Evolutionary conservation across 2,113 vertebrate species (phyloP).

Genomic region (Gavia stellata): DNA sequence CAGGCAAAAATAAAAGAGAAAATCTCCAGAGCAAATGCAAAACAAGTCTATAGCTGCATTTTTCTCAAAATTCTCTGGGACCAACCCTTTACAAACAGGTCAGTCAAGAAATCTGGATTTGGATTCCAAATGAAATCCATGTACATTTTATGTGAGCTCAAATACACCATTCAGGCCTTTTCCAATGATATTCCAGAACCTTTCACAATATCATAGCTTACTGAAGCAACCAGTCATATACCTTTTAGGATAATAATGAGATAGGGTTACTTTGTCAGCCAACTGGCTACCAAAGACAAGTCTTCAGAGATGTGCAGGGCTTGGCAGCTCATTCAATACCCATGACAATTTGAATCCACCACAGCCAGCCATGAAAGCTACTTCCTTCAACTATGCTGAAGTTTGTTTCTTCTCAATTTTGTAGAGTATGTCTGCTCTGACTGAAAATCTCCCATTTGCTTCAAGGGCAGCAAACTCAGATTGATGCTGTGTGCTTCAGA

Average conservation of each 20-base stretch:
- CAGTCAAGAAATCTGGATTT: not conserved
- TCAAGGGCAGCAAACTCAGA: not conserved
- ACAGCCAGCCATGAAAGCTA: not conserved
- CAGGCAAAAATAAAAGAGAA: not conserved
- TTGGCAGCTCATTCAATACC: not conserved
- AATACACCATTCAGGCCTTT: not conserved
- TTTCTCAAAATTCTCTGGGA: not conserved
- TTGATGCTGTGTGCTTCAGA: not conserved
- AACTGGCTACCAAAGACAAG: not conserved
- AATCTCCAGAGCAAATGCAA: not conserved
- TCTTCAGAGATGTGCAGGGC: not conserved
- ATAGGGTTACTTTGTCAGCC: not conserved
- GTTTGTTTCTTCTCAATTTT: not conserved
- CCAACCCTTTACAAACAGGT: not conserved
- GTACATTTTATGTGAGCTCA: not conserved
- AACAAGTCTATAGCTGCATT: not conserved
- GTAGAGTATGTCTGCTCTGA: not conserved
- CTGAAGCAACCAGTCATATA: not conserved
- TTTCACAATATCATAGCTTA: not conserved
- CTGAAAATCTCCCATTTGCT: not conserved
- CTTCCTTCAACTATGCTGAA: not conserved
- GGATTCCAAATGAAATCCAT: not conserved
- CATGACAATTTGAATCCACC: not conserved
- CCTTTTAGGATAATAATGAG: not conserved
- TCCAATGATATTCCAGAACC: not conserved